Conservation (phyloP, 2,888 invertebrate species). For the Leptopilina syphax region DNA sequence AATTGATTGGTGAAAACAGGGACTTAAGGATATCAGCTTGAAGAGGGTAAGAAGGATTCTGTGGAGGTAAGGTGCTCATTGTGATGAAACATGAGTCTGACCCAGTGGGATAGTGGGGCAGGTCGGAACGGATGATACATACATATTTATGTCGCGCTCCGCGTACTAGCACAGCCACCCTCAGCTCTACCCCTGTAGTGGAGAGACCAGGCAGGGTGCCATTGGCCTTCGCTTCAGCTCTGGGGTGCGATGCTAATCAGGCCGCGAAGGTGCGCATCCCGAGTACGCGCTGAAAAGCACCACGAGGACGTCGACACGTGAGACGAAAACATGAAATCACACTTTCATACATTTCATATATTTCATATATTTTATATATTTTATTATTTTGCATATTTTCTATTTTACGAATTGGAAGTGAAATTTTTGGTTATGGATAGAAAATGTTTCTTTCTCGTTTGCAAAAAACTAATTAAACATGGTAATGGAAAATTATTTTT, state of each 20-base stretch:
- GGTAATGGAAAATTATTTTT: no score
- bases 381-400: no score
- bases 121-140: conserved; percentile 75
- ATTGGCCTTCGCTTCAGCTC: conserved; percentile 71
- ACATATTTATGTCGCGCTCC: conserved; percentile 76
- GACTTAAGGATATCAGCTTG: conserved; percentile 49
- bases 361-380: no score
- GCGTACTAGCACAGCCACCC: conserved; percentile 59
- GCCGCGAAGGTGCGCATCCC: conserved; percentile 73
- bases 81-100: conserved; percentile 75
- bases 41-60: conserved; percentile 47
- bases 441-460: no score
- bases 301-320: conserved; percentile 68
- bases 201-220: conserved; percentile 57
- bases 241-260: conserved; percentile 75
- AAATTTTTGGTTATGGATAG: no score
- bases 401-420: no score
- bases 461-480: no score
- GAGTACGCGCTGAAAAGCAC: conserved; percentile 69
- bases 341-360: background rate
- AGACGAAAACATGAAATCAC: conserved; percentile 67
- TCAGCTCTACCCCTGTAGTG: conserved; percentile 53
- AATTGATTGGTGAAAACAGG: background rate
- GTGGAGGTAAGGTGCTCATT: conserved; percentile 57
- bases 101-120: conserved; percentile 76